Base-by-base conservation (phyloP, 2,888 invertebrate genomes). In the Uropetala carovei region DNA sequence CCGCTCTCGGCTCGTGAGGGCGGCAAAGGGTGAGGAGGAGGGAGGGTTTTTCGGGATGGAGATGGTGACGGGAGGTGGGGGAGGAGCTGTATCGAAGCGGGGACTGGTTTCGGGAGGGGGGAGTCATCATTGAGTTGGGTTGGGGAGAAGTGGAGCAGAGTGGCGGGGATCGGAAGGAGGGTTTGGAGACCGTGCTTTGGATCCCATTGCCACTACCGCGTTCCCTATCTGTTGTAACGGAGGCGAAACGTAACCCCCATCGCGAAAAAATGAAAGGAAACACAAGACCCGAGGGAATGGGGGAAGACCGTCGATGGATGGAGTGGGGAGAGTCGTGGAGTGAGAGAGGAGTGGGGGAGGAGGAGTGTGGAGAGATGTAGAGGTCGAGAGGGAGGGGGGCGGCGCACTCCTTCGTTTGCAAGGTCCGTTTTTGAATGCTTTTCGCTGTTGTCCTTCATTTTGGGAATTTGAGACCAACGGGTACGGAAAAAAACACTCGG, bases 361-460 rank as follows among this genome's bases (percentile, higher is more conserved):
- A 8, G 64, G 30, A 59, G 86, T 2, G 58, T 59, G 59, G 30
- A 86, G 16, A 60, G 86, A 11, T 64, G 18, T 30, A 30, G 60
- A 30, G 22, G 86, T 59, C 8, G 14, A 60, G 27, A 22, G 59
- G 9, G 27, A 16, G 10, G 64, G 59, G 30, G 68, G 56, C 11
- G 11, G 27, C 60, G 14, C 14, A 27, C 64, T n/a, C 60, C 86
- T 60, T 60, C 86, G 30, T 18, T 16, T 83, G 43, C 83, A 30
- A 83, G 83, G 83, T 56, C 83, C 86, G 30, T 18, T 86, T 86
- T 68, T 89, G 89, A 89, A 89, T 89, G 89, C 89, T 89, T 89
- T 89, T 89, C 89, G 60, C 64, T 89, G 89, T 89, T 89, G 89
- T 68, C 89, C 89, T 64, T 89, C 89, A 89, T 89, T 89, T 89